Evolutionary conservation across 1,140 invertebrate genomes (phyloP), one percentile per base, ranked within the genome.

Genomic region (Saccostrea cuccullata): DNA sequence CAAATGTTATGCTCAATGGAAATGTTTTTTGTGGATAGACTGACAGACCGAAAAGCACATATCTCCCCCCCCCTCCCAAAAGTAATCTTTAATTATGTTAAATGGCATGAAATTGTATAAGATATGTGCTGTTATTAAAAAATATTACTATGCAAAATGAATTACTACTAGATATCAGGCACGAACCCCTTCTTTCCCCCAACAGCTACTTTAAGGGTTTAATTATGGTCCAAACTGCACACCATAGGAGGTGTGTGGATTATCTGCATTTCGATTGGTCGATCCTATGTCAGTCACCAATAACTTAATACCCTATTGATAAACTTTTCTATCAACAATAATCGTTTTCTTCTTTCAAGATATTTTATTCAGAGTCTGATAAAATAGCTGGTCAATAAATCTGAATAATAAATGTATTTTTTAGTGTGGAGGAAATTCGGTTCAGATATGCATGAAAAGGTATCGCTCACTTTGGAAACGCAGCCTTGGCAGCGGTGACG

Each of bases 401-500:
- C 30, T 67, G 60, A 9, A 67, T 67, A 67, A 36, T 8, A 20
- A 20, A 67, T 23, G 2, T n/a, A n/a, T 4, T 20, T 9, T n/a
- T 17, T 8, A 5, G 5, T 8, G 6, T 67, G 15, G 15, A 67
- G 60, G 6, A n/a, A 47, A 20, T 67, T 20, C 20, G 23, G 23
- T 67, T 23, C 9, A n/a, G 60, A 67, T 1, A n/a, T 20, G 17
- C 60, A 67, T 20, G 20, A 67, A 67, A 67, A 47, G 64, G 47
- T 47, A 6, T 47, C 9, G 5, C 87, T 88, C 90, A 94, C 94
- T 83, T 64, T 56, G 36, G 40, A 87, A 95, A 94, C 12, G 94
- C 94, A 15, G 91, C 85, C 85, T 93, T 93, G 0, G 95, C 95
- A 5, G 95, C 95, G 40, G 85, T 23, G 0, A 95, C 94, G 11